Base-by-base conservation (phyloP, 2,797 vertebrate genomes). In the Pristis pectinata region DNA sequence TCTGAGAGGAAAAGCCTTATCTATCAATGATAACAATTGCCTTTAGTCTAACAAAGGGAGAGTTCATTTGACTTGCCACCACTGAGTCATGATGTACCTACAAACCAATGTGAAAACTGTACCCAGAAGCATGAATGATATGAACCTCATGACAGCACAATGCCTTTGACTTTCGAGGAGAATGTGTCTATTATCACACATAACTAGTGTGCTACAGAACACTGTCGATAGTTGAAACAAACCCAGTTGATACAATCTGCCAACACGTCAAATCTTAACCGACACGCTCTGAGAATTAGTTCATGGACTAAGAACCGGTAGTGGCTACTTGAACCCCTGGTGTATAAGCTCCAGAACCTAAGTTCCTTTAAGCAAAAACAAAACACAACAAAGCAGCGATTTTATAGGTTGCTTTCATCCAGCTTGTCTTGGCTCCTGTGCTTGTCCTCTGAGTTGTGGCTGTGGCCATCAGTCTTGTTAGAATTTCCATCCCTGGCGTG, bases 331-430 rank as follows among this genome's bases (percentile, higher is more conserved):
- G 8, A 5, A 49, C 70, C 70, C 44, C 15, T 44, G 41, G 44
- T 53, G 70, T 74, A 34, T 15, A 19, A 9, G 70, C 44, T 94
- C 64, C 92, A 76, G 70, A 76, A 76, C 92, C 11, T 7, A 34
- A 53, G 13, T 76, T 56, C 44, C 41, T 72, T 53, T n/a, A 53
- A 94, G 92, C 67, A 74, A 76, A 94, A 49, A 53, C 7, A 30
- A 34, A 56, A 34, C 27, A 17, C 11, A 89, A 24, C 8, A 37
- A 91, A 41, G 85, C n/a, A 22, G 27, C 41, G 8, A 6, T 74
- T 96, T 98, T 97, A 99, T 96, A 98, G 97, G 96, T 98, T 98
- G 37, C 98, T 98, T 96, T 99, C 98, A 1, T 97, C 97, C 72
- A 98, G 97, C 97, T 98, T 98, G 95, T 98, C 97, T 95, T 98